Base-by-base conservation (phyloP, 2,888 invertebrate species). In the Hypselothyrea guttata region DNA sequence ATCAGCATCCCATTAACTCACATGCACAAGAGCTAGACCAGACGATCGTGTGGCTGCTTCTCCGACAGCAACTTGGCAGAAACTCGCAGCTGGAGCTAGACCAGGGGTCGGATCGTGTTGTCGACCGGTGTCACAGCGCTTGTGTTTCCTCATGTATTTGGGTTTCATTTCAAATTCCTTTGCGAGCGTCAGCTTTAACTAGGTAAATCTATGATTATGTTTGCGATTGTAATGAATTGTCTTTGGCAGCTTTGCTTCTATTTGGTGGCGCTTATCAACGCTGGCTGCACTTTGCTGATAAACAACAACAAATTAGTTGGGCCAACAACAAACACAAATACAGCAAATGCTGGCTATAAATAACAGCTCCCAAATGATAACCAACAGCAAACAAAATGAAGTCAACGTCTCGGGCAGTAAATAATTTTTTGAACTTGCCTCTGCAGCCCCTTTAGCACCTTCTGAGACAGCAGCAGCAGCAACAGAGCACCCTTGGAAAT, bases 351-450 rank as follows among this genome's bases (percentile, higher is more conserved):
- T 40, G 16, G 57, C 65, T 49, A 78, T 78, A 83, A 83, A 79
- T 79, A 81, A 74, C 69, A 71, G 66, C 83, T 77, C 53, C 57
- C 72, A 71, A 57, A 51, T 70, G 77, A 77, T 77, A 78, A 82
- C 41, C 57, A 44, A 66, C 58, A 71, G 46, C 52, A 47, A 66
- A 64, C 60, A 66, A 71, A 76, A 77, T 83, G 81, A 84, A 81
- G 71, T 81, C 77, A 79, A 66, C 79, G 72, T 81, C 81, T 69
- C 70, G 60, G 61, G 82, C 67, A 79, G 79, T 81, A 81, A 71
- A 79, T 84, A 79, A 76, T 81, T 84, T n/a, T 83, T 71, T 72
- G 68, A 78, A 72, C 62, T 75, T 58, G 45, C 64, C 59, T 27
- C 15, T 5, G 31, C 8, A n/a, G 33, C 47, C 22, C 15, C 38